These are phyloP conservation scores for Volucella bombylans DNA, from an alignment of 2,888 invertebrate genomes.

Conservation along the genomic window DNA sequence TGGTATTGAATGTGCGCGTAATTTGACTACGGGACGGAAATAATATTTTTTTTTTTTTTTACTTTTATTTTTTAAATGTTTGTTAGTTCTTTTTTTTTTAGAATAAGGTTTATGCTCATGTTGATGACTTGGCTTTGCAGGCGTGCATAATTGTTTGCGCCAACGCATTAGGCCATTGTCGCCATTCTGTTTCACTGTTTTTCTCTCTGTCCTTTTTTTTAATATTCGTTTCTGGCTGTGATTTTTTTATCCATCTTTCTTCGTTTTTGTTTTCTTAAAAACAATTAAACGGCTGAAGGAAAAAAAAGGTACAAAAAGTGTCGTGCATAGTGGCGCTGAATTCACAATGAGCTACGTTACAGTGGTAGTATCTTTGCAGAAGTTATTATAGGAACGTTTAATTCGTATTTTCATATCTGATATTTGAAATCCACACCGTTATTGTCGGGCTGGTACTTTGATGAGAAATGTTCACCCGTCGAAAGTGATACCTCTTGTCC, in stretches of 20 bases:
- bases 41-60: conserved; percentile 34
- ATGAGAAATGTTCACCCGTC: neutral
- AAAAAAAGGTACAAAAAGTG: conserved; percentile 15
- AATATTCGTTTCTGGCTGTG: neutral
- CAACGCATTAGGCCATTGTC: conserved; percentile 66
- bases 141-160: conserved; percentile 68
- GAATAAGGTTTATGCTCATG: conserved; percentile 52
- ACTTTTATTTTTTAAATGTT: neutral
- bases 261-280: conserved; percentile 20
- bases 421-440: conserved; percentile 31
- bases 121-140: conserved; percentile 60
- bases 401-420: conserved; percentile 22
- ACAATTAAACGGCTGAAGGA: conserved; percentile 36
- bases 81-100: conserved; percentile 12
- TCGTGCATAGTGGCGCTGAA: conserved; percentile 48
- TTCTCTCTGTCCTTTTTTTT: conserved; percentile 10
- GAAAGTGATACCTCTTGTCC: neutral
- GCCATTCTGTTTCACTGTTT: conserved; percentile 29
- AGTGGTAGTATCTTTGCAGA: conserved; percentile 10
- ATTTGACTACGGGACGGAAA: conserved; percentile 66
- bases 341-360: conserved; percentile 21
- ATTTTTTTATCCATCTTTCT: conserved; percentile 38
- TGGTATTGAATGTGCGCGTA: conserved; percentile 57
- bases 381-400: conserved; percentile 18
- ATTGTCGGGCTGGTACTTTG: conserved; percentile 18